Percentiles rank a stretch among this genome's conserved stretches.
phyloP scores from a whole-genome alignment of 1,140 invertebrate species.

The Drosophila varians region DNA sequence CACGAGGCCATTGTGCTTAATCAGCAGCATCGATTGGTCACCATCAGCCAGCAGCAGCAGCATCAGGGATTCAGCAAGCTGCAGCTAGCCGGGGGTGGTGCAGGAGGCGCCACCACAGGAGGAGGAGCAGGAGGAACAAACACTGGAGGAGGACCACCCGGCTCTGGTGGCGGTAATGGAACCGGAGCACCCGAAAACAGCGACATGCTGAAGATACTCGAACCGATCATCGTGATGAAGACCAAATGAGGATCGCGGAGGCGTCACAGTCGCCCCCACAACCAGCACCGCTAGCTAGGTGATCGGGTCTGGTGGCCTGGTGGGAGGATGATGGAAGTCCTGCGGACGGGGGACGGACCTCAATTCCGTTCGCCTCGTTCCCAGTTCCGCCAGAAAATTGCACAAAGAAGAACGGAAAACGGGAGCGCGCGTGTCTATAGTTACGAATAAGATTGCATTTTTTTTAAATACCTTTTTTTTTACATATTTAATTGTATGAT shows the following conservation, averaged over 20 bases:
- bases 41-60: conserved; percentile 49
- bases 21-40: conserved; percentile 57
- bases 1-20: conserved; percentile 68
- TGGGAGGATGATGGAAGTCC: background rate
- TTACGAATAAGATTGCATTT: conserved; percentile 31
- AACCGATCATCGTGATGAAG: conserved; percentile 83
- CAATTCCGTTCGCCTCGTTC: no score
- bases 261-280: conserved; percentile 37
- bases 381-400: background rate
- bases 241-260: conserved; percentile 77
- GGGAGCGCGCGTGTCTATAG: conserved; percentile 29
- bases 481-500: background rate
- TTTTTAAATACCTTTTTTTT: conserved; percentile 34
- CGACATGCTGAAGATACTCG: conserved; percentile 83
- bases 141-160: conserved; percentile 5
- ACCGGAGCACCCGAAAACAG: conserved; percentile 70
- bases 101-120: background rate
- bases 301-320: no score
- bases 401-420: background rate
- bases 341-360: background rate
- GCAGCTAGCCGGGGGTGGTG: conserved; percentile 14
- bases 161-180: conserved; percentile 24
- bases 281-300: conserved; percentile 36
- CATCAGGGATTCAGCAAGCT: conserved; percentile 60
- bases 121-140: conserved; percentile 20